Evolutionary conservation across 2,888 invertebrate species (phyloP).

Genomic region (Seira sanloemensis): DNA sequence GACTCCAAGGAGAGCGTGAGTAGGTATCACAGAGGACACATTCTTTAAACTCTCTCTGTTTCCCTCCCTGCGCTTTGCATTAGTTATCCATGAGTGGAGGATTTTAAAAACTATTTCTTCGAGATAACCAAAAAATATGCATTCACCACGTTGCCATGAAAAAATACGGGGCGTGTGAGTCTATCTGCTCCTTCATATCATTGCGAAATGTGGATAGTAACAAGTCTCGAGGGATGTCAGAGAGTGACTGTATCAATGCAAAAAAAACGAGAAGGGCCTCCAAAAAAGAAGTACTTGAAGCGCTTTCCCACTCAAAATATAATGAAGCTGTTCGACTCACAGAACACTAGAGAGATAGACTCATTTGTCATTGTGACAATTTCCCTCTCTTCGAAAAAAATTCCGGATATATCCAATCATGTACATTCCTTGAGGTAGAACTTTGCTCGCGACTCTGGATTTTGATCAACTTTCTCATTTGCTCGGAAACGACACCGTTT

Average conservation of each 20-base stretch:
- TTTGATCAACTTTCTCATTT: too few species aligned
- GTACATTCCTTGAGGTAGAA: too few species aligned
- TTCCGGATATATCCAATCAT: constrained; percentile 37
- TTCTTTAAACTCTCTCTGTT: constrained; percentile 21
- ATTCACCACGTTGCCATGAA: not conserved
- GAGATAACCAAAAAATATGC: not conserved
- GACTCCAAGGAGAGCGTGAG: constrained; percentile 20
- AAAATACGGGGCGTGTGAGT: not conserved
- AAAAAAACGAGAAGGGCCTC: not conserved
- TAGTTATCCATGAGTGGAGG: constrained; percentile 37
- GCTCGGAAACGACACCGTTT: too few species aligned
- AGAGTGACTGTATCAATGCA: too few species aligned
- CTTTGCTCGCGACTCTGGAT: too few species aligned
- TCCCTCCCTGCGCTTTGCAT: constrained; percentile 21
- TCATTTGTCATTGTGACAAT: constrained; percentile 58
- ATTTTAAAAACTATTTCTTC: constrained; percentile 17
- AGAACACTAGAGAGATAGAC: constrained; percentile 35
- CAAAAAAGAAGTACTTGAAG: not conserved
- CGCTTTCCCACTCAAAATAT: constrained; percentile 22
- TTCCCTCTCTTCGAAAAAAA: not conserved
- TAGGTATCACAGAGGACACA: not conserved
- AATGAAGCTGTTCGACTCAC: constrained; percentile 49
- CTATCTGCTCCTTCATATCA: constrained; percentile 13
- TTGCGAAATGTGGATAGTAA: constrained; percentile 9
- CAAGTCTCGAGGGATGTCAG: not conserved